A percentile compares a stretch with the other conserved stretches of the same genome.
Conservation (phyloP, 2,113 vertebrate genomes). For the Tamias sibiricus region DNA sequence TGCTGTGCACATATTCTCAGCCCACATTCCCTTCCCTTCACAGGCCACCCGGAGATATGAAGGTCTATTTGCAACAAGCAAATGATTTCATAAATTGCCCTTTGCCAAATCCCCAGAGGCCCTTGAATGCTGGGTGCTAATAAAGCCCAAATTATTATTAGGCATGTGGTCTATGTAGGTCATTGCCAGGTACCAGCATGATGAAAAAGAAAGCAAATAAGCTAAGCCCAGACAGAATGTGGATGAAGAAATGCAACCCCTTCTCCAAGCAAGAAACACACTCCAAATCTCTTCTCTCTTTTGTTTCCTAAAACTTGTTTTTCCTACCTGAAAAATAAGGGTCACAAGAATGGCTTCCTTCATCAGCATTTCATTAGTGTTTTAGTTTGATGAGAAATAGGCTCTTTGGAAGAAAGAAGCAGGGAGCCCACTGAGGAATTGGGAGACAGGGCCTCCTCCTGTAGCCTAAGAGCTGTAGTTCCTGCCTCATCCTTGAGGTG, state of each 20-base stretch:
- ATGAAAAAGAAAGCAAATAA: background rate
- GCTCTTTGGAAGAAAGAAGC: background rate
- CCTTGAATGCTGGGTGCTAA: conserved; percentile 30
- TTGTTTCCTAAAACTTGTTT: background rate
- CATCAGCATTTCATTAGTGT: background rate
- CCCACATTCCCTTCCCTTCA: background rate
- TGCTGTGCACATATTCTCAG: background rate
- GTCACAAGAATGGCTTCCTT: background rate
- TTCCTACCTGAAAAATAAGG: background rate
- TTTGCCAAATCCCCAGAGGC: conserved; percentile 44
- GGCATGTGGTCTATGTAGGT: conserved; percentile 23
- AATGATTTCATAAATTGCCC: conserved; percentile 21
- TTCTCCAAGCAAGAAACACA: background rate
- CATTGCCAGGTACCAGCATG: background rate
- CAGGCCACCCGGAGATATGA: background rate
- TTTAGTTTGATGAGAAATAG: background rate
- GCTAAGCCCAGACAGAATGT: background rate
- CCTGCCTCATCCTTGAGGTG: accelerated
- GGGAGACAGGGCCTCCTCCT: background rate
- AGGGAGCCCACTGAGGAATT: too few species aligned
- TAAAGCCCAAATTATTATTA: conserved; percentile 49
- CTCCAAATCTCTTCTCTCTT: background rate
- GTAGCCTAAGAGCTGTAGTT: background rate
- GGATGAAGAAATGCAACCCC: background rate
- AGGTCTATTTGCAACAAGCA: conserved; percentile 11